Evolutionary conservation across 2,797 vertebrate genomes (phyloP).

Genomic region (Bradypus variegatus): DNA sequence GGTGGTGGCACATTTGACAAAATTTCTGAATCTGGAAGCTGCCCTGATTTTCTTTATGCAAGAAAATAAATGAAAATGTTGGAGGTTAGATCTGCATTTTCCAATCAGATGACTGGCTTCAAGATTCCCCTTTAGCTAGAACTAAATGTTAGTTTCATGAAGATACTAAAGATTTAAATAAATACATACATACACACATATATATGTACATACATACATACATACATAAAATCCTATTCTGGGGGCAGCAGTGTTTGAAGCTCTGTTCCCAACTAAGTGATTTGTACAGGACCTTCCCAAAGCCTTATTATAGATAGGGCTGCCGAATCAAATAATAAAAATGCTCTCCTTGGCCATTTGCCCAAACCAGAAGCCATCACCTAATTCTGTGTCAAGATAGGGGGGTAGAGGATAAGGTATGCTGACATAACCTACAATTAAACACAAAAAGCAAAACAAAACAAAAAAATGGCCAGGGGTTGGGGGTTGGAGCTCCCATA

Average conservation of each 20-base stretch:
- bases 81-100: background rate
- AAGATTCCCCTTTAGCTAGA: background rate
- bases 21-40: background rate
- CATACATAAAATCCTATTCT: background rate
- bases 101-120: background rate
- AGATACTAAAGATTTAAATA: constrained; percentile 1
- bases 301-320: background rate
- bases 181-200: no score
- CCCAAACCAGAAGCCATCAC: background rate
- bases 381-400: background rate
- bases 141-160: background rate
- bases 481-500: background rate
- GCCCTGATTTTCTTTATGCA: background rate
- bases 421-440: background rate
- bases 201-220: no score
- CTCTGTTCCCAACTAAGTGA: background rate
- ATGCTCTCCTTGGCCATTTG: background rate
- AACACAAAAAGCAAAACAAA: no score
- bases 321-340: background rate
- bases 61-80: background rate
- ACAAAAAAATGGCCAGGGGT: background rate
- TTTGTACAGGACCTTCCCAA: background rate
- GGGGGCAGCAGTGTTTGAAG: background rate
- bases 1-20: background rate
- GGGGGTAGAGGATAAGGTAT: background rate